phyloP scores from a whole-genome alignment of 2,888 invertebrate genomes.

The Furcula furcula region DNA sequence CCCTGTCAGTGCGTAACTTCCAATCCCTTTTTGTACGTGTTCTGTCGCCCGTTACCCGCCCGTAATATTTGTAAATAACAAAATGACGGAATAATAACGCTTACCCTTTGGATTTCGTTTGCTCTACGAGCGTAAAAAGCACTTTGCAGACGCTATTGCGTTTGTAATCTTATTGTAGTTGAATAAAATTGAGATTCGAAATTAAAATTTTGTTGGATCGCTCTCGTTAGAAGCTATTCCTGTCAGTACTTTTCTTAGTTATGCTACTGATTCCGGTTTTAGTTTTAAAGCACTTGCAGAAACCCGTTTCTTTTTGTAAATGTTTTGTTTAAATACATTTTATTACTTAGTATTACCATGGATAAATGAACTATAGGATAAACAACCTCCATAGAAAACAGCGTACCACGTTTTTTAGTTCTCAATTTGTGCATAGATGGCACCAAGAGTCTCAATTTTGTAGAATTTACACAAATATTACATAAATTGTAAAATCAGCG shows the following conservation, averaged over 20 bases:
- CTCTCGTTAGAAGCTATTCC: conserved; percentile 12
- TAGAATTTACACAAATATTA: too few relatives aligned
- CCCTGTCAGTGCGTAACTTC: conserved; percentile 34
- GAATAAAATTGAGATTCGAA: conserved; percentile 30
- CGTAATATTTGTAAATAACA: conserved; percentile 39
- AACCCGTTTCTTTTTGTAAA: too few relatives aligned
- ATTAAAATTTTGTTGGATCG: conserved; percentile 21
- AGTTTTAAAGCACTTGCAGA: neutral
- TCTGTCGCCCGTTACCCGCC: conserved; percentile 19
- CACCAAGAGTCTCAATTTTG: too few relatives aligned
- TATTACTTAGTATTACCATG: neutral
- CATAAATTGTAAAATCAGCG: too few relatives aligned
- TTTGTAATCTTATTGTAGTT: conserved; percentile 30
- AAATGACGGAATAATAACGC: conserved; percentile 32
- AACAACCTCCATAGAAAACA: too few relatives aligned
- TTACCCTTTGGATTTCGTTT: conserved; percentile 29
- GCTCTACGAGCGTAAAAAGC: conserved; percentile 25
- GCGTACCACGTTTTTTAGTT: too few relatives aligned
- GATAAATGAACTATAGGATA: too few relatives aligned
- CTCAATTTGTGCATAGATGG: too few relatives aligned
- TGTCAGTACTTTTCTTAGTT: neutral
- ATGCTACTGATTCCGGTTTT: neutral
- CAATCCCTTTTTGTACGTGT: conserved; percentile 36
- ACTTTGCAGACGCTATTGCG: conserved; percentile 20
- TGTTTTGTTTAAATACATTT: neutral